phyloP scores from a whole-genome alignment of 2,113 vertebrate species.

The Capreolus pygargus region DNA sequence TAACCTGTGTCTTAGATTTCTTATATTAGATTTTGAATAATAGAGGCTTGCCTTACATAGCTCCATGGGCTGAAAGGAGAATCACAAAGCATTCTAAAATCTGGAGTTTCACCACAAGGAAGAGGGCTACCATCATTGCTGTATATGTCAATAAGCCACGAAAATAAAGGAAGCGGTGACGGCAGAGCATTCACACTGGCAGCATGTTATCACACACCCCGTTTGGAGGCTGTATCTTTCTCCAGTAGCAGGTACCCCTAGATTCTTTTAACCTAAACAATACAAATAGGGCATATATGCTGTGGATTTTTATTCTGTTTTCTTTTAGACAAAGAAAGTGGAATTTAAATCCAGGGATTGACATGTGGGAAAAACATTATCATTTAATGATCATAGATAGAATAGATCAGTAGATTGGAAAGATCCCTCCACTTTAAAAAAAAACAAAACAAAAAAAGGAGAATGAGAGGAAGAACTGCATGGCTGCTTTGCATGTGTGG shows the following conservation, averaged over 20 bases:
- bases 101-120: neutral
- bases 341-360: neutral
- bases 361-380: neutral
- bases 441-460: neutral
- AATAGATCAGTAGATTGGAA: neutral
- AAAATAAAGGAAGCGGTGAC: neutral
- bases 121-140: neutral
- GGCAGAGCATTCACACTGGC: neutral
- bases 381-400: neutral
- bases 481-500: neutral
- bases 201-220: neutral
- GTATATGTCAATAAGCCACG: neutral
- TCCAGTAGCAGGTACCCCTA: neutral
- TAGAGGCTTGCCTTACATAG: neutral
- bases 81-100: neutral
- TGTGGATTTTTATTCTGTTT: neutral
- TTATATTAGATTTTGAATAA: neutral
- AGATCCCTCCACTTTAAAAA: neutral
- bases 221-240: neutral
- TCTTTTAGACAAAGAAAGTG: neutral
- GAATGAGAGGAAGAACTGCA: neutral
- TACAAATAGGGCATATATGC: neutral
- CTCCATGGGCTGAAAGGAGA: neutral
- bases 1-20: neutral
- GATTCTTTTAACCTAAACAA: neutral